Evolutionary conservation across 2,888 invertebrate genomes (phyloP), one percentile per base, ranked within the genome.

Genomic region (Cheilosia scutellata): DNA sequence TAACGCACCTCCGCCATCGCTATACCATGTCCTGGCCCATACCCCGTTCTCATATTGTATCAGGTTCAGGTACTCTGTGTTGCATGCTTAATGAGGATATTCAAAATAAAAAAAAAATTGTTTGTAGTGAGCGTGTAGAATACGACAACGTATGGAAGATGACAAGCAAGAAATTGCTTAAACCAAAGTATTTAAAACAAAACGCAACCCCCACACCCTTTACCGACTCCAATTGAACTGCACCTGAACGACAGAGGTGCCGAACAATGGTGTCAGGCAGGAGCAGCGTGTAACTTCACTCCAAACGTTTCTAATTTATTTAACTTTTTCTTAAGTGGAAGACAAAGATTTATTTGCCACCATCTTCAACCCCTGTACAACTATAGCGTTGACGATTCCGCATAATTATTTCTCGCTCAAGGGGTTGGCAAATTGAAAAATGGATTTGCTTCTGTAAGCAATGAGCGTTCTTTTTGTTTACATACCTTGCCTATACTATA

Each of bases 301-400:
- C 68, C 44, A 44, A 37, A 62, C 44, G 57, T 31, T 71, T 80
- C 55, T 86, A 86, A 86, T 86, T 86, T 86, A 80, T 86, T 86
- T 86, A 86, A 80, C 80, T 80, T 77, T 80, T 77, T 80, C 86
- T 78, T 77, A 87, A 87, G 82, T 87, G 82, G 63, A 87, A 82
- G 82, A 77, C 82, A 82, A 87, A 87, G 87, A 87, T 87, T 87
- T 87, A 87, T 87, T 87, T 87, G 77, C 72, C 79, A 79, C 25
- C 44, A 53, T 42, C 74, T 16, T 9, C 42, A 25, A 20, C 44
- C 62, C 29, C 20, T n/a, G 40, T n/a, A 13, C 31, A 31, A 58
- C 57, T 70, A 37, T 4, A 82, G 63, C 76, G 77, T 77, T 87
- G 87, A 87, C 87, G 82, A 87, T 87, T 87, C 82, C 82, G 77